Conservation (phyloP, 1,140 invertebrate genomes). For the Ips nitidus region DNA sequence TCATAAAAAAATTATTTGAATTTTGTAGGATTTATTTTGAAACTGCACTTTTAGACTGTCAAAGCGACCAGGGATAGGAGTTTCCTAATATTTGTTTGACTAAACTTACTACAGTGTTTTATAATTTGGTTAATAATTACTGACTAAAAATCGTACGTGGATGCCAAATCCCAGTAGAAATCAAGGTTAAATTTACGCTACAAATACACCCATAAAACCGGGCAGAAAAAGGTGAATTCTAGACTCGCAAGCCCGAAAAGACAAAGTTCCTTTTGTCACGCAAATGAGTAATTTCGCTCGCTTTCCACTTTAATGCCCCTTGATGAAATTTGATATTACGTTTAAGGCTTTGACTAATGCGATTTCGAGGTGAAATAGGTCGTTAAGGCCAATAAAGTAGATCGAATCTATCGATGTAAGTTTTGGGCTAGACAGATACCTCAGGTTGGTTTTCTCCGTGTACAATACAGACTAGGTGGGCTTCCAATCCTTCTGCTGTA, state of each 20-base stretch:
- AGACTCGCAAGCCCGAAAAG: not conserved
- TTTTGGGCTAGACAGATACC: slow-evolving; percentile 49
- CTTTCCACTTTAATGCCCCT: slow-evolving; percentile 7
- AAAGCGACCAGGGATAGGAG: no score
- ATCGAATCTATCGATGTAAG: no score
- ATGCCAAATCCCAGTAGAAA: no score
- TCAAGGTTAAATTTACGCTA: no score
- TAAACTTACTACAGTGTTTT: no score
- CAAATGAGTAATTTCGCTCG: slow-evolving; percentile 9
- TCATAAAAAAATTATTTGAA: no score
- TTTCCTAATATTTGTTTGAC: no score
- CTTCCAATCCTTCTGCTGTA: slow-evolving; percentile 66
- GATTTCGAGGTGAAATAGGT: not conserved
- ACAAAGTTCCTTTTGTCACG: slow-evolving; percentile 16
- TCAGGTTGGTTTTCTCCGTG: slow-evolving; percentile 66
- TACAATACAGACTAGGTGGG: slow-evolving; percentile 67
- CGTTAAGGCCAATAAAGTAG: not conserved
- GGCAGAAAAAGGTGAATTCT: not conserved
- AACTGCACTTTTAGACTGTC: no score
- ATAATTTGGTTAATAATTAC: no score
- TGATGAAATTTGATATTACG: slow-evolving; percentile 9
- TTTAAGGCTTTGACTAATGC: slow-evolving; percentile 11
- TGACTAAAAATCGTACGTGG: no score
- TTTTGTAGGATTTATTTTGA: no score
- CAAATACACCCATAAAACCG: no score